phyloP scores from a whole-genome alignment of 2,888 invertebrate species.

The Drosophila anceps region DNA sequence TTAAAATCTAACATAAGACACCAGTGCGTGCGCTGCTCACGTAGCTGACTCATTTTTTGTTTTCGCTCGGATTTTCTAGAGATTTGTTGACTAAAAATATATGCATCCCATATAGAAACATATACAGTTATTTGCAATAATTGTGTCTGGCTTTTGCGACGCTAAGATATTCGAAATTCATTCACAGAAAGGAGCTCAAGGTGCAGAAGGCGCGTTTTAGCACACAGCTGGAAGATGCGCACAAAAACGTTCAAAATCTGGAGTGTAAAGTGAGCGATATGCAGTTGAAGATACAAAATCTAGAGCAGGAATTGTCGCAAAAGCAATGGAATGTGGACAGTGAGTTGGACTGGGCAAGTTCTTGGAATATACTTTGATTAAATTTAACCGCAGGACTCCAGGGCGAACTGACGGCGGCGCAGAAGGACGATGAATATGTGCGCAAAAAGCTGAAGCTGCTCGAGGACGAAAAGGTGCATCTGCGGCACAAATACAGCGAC shows the following conservation, averaged over 20 bases:
- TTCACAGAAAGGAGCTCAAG: slow-evolving; percentile 83
- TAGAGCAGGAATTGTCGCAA: slow-evolving; percentile 83
- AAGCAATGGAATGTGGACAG: slow-evolving; percentile 85
- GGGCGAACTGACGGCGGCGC: slow-evolving; percentile 83
- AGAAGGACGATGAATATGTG: slow-evolving; percentile 85
- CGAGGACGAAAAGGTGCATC: slow-evolving; percentile 83
- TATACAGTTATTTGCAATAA: slow-evolving; percentile 16
- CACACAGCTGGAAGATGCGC: slow-evolving; percentile 84
- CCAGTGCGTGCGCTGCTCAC: slow-evolving; percentile 58
- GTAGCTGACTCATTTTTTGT: slow-evolving; percentile 61
- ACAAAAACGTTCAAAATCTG: slow-evolving; percentile 81
- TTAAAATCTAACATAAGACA: slow-evolving; percentile 33
- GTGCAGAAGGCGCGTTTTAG: slow-evolving; percentile 83
- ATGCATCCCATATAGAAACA: background rate
- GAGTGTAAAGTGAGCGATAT: slow-evolving; percentile 83
- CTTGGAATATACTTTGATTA: too few species aligned
- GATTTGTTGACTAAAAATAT: slow-evolving; percentile 56
- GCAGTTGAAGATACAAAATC: slow-evolving; percentile 83
- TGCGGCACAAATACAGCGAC: slow-evolving; percentile 83
- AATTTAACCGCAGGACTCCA: slow-evolving; percentile 81
- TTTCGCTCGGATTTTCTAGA: slow-evolving; percentile 51
- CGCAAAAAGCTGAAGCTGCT: slow-evolving; percentile 83
- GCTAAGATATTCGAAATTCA: background rate
- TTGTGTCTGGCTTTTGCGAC: slow-evolving; percentile 46
- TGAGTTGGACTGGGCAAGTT: slow-evolving; percentile 57